Percentiles rank a stretch among this genome's conserved stretches.
These are phyloP conservation scores for Thecocarcelia acutangulata DNA, from an alignment of 2,888 invertebrate species.

Conservation along the genomic window DNA sequence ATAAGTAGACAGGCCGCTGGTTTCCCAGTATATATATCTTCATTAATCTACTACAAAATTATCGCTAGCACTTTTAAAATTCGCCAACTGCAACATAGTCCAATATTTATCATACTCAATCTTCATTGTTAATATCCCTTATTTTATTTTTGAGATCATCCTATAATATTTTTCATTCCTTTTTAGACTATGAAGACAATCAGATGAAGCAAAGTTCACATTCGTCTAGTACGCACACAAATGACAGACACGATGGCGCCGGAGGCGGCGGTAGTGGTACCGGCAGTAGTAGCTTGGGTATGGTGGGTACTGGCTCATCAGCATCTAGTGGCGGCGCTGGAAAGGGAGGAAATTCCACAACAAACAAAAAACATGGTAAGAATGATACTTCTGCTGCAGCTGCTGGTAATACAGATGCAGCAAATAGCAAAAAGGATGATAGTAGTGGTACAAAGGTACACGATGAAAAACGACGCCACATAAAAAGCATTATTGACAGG, in stretches of 20 bases:
- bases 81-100: too few relatives aligned
- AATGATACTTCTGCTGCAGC: conserved; percentile 75
- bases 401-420: conserved; percentile 70
- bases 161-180: neutral
- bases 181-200: conserved; percentile 79
- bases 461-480: conserved; percentile 97
- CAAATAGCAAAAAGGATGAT: conserved; percentile 81
- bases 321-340: conserved; percentile 61
- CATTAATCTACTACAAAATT: too few relatives aligned
- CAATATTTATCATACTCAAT: too few relatives aligned
- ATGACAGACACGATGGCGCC: conserved; percentile 58
- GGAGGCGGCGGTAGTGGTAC: conserved; percentile 57
- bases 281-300: conserved; percentile 34
- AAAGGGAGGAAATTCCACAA: conserved; percentile 66
- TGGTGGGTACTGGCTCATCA: conserved; percentile 42
- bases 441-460: conserved; percentile 87
- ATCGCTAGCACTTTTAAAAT: too few relatives aligned
- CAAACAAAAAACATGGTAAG: conserved; percentile 76
- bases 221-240: conserved; percentile 47
- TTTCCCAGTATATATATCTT: too few relatives aligned
- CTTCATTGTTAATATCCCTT: too few relatives aligned
- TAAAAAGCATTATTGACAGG: conserved; percentile 98
- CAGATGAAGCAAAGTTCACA: conserved; percentile 64
- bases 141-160: neutral
- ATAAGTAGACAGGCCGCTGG: too few relatives aligned